phyloP scores from a whole-genome alignment of 2,113 vertebrate genomes.

The Lepisosteus osseus region DNA sequence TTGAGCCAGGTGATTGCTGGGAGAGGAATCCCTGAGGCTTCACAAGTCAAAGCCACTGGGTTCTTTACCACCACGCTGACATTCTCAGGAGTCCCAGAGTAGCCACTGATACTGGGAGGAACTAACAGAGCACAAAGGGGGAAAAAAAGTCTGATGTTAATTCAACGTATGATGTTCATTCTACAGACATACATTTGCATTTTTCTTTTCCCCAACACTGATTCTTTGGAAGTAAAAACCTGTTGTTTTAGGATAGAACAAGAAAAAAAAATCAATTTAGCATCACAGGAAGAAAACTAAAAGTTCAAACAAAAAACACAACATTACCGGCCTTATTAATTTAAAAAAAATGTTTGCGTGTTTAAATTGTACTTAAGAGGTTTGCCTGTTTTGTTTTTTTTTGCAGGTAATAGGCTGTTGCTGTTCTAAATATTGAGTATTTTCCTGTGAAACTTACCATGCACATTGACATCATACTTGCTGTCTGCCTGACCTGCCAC shows the following conservation, averaged over 20 bases:
- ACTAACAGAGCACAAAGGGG: constrained; percentile 58
- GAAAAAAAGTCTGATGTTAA: background rate
- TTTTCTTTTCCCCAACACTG: too few species aligned
- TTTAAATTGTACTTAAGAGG: too few species aligned
- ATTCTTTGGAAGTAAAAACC: too few species aligned
- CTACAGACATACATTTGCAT: background rate
- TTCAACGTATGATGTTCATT: background rate
- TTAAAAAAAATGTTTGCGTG: too few species aligned
- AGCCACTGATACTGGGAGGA: constrained; percentile 77
- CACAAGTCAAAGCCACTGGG: constrained; percentile 80
- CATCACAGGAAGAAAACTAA: too few species aligned
- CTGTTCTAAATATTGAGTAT: too few species aligned
- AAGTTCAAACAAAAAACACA: too few species aligned
- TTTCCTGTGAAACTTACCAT: constrained; percentile 65
- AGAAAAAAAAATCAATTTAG: too few species aligned
- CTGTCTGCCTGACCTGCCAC: constrained; percentile 84
- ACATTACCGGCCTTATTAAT: too few species aligned
- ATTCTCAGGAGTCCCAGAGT: constrained; percentile 71
- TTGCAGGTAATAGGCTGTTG: too few species aligned
- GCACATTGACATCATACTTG: constrained; percentile 81
- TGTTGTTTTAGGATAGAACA: too few species aligned
- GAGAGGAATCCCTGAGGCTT: constrained; percentile 87
- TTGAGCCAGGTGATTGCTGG: constrained; percentile 87
- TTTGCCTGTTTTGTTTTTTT: too few species aligned
- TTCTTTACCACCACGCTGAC: constrained; percentile 86